These are phyloP conservation scores for Drosophila multiciliata DNA, from an alignment of 2,888 invertebrate species.

Conservation along the genomic window DNA sequence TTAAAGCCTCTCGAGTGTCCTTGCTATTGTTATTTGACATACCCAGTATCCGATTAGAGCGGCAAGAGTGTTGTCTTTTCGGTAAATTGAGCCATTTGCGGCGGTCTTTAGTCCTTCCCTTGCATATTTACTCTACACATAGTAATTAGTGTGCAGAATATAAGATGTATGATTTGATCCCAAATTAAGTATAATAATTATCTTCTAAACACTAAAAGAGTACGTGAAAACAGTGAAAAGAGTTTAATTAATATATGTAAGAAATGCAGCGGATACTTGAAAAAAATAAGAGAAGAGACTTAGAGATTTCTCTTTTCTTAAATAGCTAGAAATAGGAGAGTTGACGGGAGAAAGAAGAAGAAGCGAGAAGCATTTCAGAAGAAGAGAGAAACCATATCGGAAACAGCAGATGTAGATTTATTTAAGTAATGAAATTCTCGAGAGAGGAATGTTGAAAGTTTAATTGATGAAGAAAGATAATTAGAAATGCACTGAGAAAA, in stretches of 20 bases:
- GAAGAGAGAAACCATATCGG: not conserved
- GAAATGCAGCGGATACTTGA: not conserved
- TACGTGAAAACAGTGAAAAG: not conserved
- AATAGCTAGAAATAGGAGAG: not conserved
- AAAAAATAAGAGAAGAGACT: not conserved
- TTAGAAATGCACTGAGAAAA: not conserved
- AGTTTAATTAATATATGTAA: not conserved
- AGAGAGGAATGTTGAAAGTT: not conserved
- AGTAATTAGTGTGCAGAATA: not conserved
- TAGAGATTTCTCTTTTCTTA: not conserved
- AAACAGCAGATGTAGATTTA: not conserved
- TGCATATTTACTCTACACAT: not conserved
- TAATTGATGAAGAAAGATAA: not conserved
- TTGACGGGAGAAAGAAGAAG: not conserved
- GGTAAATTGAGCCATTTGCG: constrained; percentile 1
- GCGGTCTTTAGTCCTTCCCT: not conserved
- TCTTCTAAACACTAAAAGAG: not conserved
- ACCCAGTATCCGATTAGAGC: constrained; percentile 8
- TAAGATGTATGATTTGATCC: not conserved
- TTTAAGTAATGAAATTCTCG: not conserved
- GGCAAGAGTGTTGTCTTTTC: constrained; percentile 1
- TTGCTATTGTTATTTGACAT: constrained; percentile 49
- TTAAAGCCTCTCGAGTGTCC: constrained; percentile 78
- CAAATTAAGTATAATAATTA: not conserved
- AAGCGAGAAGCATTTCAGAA: not conserved